Conservation (phyloP, 2,888 invertebrate species). For the Bugulina stolonifera region DNA sequence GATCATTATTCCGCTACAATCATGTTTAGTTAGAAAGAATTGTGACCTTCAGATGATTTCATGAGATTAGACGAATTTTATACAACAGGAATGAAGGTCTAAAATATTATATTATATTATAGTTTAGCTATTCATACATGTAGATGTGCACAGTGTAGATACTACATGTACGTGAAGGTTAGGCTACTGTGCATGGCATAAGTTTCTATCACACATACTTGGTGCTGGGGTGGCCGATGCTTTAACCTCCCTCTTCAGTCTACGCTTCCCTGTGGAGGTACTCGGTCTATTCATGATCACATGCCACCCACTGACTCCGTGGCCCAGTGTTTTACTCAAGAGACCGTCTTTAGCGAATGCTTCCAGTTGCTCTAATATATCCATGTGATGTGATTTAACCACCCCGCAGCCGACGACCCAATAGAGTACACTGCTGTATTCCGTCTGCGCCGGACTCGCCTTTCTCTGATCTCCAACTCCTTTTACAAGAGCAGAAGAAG, state of each 20-base stretch:
- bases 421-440: background rate
- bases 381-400: conserved; percentile 16
- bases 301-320: background rate
- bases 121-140: too few relatives aligned
- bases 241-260: conserved; percentile 13
- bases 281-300: background rate
- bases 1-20: too few relatives aligned
- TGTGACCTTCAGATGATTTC: too few relatives aligned
- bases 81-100: too few relatives aligned
- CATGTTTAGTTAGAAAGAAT: too few relatives aligned
- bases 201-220: too few relatives aligned
- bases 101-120: too few relatives aligned
- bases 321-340: background rate
- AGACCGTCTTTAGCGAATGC: background rate
- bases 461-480: conserved; percentile 12
- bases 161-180: too few relatives aligned
- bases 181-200: too few relatives aligned
- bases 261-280: background rate
- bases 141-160: too few relatives aligned
- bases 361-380: conserved; percentile 1
- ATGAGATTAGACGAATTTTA: too few relatives aligned
- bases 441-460: background rate
- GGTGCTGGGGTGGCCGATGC: background rate
- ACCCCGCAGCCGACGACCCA: conserved; percentile 18
- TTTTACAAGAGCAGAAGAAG: background rate